Percentiles rank a stretch among this genome's conserved stretches.
Evolutionary conservation across 2,797 vertebrate species (phyloP).

Genomic region (Bradypodion pumilum): DNA sequence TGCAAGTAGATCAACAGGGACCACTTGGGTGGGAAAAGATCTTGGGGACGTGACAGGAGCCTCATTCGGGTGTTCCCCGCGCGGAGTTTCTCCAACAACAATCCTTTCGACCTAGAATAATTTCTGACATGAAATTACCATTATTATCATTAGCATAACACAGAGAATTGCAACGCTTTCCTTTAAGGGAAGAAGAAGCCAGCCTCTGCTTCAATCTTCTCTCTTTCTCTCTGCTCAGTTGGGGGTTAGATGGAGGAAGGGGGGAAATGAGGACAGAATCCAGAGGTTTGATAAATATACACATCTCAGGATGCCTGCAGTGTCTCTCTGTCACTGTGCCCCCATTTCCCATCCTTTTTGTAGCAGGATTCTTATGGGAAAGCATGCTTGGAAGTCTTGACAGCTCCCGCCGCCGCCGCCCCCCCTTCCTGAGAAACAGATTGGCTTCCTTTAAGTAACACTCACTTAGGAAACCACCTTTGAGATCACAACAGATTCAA

Average conservation of each 20-base stretch:
- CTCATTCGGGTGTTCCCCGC: too few species aligned
- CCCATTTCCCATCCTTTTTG: slow-evolving; percentile 66
- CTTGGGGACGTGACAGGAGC: too few species aligned
- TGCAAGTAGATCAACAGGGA: too few species aligned
- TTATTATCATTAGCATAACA: too few species aligned
- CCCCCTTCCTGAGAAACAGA: slow-evolving; percentile 67
- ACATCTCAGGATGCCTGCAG: slow-evolving; percentile 54
- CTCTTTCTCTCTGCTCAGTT: background rate
- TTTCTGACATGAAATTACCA: too few species aligned
- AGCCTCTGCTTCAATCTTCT: slow-evolving; percentile 30
- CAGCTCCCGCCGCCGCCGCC: slow-evolving; percentile 56
- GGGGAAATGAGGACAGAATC: slow-evolving; percentile 41
- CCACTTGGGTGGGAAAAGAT: too few species aligned
- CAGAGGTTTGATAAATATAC: slow-evolving; percentile 36
- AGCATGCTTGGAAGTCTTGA: slow-evolving; percentile 63
- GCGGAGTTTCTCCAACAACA: too few species aligned
- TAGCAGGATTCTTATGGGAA: slow-evolving; percentile 70
- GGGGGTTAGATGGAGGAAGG: background rate
- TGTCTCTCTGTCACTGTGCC: slow-evolving; percentile 66
- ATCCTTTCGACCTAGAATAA: too few species aligned
- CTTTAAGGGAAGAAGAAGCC: slow-evolving; percentile 11
- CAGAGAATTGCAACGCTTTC: slow-evolving; percentile 33
- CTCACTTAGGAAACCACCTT: slow-evolving; percentile 70
- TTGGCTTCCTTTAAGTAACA: slow-evolving; percentile 73
- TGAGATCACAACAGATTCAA: slow-evolving; percentile 56